Conservation (phyloP, 2,797 vertebrate genomes). For the Smutsia gigantea region DNA sequence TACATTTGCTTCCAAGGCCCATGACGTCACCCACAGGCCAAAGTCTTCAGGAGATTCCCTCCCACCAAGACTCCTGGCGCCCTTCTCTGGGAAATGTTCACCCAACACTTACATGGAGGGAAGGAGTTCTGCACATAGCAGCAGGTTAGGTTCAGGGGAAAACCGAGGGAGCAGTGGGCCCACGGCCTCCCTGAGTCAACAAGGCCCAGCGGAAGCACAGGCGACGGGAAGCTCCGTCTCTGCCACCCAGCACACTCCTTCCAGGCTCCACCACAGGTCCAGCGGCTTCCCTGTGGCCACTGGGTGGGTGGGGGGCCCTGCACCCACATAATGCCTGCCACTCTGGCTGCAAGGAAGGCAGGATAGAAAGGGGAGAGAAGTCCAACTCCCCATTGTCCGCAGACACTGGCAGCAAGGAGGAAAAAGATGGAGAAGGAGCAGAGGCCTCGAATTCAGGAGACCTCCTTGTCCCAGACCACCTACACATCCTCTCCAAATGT, state of each 20-base stretch:
- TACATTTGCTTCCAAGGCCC: conserved; percentile 3
- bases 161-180: not conserved
- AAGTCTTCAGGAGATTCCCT: conserved; percentile 55
- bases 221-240: accelerated
- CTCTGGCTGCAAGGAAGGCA: not conserved
- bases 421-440: not conserved
- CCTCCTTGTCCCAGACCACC: not conserved
- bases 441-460: not conserved
- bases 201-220: accelerated
- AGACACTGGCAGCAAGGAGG: not conserved
- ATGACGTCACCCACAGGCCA: conserved; percentile 62
- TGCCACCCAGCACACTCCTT: not conserved
- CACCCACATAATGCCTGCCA: not conserved
- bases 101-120: not conserved
- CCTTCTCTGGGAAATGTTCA: not conserved
- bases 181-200: not conserved
- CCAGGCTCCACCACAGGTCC: not conserved
- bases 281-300: not conserved
- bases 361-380: not conserved
- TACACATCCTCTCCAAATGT: not conserved
- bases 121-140: not conserved
- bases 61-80: not conserved
- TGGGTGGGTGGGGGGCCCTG: not conserved
- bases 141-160: not conserved
- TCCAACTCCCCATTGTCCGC: not conserved